Evolutionary conservation across 2,113 vertebrate genomes (phyloP).

Genomic region (Sebastes fasciatus): DNA sequence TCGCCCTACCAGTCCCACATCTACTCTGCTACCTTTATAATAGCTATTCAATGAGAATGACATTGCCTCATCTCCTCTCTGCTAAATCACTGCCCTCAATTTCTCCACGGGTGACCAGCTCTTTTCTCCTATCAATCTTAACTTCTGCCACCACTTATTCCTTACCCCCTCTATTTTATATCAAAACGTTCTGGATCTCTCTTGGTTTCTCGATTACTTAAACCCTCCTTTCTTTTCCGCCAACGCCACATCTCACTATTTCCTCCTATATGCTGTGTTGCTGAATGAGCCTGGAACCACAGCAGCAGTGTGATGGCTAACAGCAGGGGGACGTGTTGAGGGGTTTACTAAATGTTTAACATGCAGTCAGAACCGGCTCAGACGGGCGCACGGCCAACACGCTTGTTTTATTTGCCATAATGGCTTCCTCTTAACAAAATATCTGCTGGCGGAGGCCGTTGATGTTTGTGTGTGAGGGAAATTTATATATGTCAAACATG

Average conservation of each 20-base stretch:
- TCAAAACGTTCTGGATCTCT: constrained; percentile 42
- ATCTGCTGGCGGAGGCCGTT: constrained; percentile 33
- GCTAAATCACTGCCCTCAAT: constrained; percentile 78
- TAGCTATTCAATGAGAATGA: constrained; percentile 55
- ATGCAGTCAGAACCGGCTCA: constrained; percentile 20
- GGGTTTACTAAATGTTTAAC: constrained; percentile 66
- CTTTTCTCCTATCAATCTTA: constrained; percentile 60
- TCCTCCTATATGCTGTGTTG: constrained; percentile 17
- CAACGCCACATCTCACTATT: neutral
- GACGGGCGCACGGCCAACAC: constrained; percentile 36
- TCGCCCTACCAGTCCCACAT: constrained; percentile 11
- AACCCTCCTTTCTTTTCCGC: neutral
- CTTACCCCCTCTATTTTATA: constrained; percentile 43
- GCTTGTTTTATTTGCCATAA: constrained; percentile 63
- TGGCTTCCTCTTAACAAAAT: constrained; percentile 59
- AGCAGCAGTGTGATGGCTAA: constrained; percentile 40
- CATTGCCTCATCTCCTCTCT: constrained; percentile 62
- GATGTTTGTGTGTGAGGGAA: constrained; percentile 45
- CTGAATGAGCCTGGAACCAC: constrained; percentile 30
- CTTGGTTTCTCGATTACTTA: constrained; percentile 51
- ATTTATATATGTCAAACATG: constrained; percentile 68
- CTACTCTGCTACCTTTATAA: constrained; percentile 42
- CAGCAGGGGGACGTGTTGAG: constrained; percentile 52
- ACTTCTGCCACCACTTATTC: constrained; percentile 55
- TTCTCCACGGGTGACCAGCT: constrained; percentile 64